Evolutionary conservation across 2,888 invertebrate genomes (phyloP).

Genomic region (Drosophila prolongata): DNA sequence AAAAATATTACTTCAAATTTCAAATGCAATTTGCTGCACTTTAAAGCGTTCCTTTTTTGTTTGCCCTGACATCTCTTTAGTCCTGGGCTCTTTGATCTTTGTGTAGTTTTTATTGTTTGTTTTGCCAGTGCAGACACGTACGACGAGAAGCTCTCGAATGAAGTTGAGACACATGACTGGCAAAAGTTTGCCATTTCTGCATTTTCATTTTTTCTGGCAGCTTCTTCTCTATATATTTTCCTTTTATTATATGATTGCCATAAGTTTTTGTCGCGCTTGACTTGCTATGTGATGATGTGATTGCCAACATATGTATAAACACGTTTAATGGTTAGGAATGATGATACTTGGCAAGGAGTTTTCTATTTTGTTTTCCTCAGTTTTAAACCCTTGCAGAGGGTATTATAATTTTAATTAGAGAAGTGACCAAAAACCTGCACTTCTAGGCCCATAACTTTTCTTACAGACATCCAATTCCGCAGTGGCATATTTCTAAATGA

Average conservation of each 20-base stretch:
- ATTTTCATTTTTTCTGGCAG: conserved; percentile 14
- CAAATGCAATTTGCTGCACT: conserved; percentile 66
- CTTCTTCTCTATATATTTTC: conserved; percentile 26
- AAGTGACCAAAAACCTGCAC: too few species aligned
- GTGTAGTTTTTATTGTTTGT: conserved; percentile 58
- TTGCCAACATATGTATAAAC: conserved; percentile 44
- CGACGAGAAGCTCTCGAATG: conserved; percentile 43
- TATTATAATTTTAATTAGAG: too few species aligned
- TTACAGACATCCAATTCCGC: too few species aligned
- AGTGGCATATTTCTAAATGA: too few species aligned
- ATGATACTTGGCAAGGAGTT: conserved; percentile 11
- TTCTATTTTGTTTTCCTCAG: neutral
- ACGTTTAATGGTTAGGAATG: conserved; percentile 41
- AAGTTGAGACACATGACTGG: conserved; percentile 51
- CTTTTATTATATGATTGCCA: conserved; percentile 47
- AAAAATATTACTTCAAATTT: conserved; percentile 48
- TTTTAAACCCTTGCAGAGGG: too few species aligned
- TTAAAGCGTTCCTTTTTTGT: conserved; percentile 42
- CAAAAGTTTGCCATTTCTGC: conserved; percentile 26
- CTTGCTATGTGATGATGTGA: conserved; percentile 46
- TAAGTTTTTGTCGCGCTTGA: conserved; percentile 53
- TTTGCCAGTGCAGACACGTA: conserved; percentile 65
- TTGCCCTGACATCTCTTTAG: neutral
- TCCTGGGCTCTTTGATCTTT: conserved; percentile 13
- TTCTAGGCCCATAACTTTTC: too few species aligned